These are phyloP conservation scores for Toxotes jaculatrix DNA, from an alignment of 2,113 vertebrate genomes.

Conservation along the genomic window DNA sequence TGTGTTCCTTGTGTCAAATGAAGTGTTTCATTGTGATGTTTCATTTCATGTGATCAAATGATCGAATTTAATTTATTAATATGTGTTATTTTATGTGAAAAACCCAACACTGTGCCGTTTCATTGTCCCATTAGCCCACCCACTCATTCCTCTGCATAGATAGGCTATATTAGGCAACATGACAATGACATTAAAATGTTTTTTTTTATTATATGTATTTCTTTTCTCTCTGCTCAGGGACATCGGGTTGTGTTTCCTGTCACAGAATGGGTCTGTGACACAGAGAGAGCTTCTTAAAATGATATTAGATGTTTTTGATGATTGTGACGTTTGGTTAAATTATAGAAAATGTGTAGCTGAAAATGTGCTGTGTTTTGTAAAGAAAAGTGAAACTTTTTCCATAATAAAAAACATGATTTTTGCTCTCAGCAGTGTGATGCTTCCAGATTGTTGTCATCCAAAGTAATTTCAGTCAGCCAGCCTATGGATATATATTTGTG, in stretches of 20 bases:
- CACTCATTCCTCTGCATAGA: conserved; percentile 22
- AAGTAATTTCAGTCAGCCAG: neutral
- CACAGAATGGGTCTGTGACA: conserved; percentile 59
- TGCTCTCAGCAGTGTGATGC: conserved; percentile 9
- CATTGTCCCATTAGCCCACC: conserved; percentile 16
- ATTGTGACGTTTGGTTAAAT: conserved; percentile 64
- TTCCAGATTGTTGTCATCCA: neutral
- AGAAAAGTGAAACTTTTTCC: conserved; percentile 63
- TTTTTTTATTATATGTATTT: neutral
- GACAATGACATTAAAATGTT: conserved; percentile 11
- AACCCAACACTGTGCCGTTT: conserved; percentile 64
- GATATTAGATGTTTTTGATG: conserved; percentile 33
- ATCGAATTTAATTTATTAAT: conserved; percentile 78
- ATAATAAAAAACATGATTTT: conserved; percentile 62
- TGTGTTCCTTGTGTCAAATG: conserved; percentile 55
- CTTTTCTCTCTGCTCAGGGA: conserved; percentile 72
- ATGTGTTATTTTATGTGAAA: conserved; percentile 59
- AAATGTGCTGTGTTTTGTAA: conserved; percentile 72
- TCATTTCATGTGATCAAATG: conserved; percentile 53
- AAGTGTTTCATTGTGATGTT: conserved; percentile 21
- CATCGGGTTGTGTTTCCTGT: conserved; percentile 63
- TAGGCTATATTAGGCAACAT: conserved; percentile 27
- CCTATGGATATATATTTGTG: neutral
- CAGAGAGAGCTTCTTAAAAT: conserved; percentile 65
- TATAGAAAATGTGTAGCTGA: conserved; percentile 61